A percentile compares a stretch with the other conserved stretches of the same genome.
Conservation (phyloP, 2,113 vertebrate species). For the Callaeas wilsoni region DNA sequence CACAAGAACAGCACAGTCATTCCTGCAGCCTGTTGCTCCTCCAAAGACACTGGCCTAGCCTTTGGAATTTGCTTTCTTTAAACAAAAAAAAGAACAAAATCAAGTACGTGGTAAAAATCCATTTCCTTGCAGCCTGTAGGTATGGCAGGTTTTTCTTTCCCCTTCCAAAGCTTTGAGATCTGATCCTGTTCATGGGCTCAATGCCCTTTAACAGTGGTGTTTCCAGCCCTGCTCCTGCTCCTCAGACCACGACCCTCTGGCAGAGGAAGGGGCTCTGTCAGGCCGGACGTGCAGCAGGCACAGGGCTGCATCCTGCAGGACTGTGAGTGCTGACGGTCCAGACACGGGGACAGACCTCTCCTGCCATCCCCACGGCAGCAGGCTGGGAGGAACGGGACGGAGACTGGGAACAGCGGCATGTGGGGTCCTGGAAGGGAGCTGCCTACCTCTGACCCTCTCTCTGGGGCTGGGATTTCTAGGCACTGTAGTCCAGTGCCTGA, state of each 20-base stretch:
- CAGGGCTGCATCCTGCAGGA: background rate
- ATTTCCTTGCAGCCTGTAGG: background rate
- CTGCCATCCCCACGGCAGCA: background rate
- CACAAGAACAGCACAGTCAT: background rate
- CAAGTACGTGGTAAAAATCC: background rate
- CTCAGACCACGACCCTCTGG: background rate
- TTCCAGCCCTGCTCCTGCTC: background rate
- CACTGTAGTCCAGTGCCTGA: background rate
- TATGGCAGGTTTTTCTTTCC: background rate
- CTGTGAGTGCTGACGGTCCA: background rate
- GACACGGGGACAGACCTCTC: background rate
- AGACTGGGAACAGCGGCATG: background rate
- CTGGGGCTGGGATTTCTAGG: background rate
- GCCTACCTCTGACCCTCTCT: no score
- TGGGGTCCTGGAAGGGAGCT: background rate
- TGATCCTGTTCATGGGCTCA: background rate
- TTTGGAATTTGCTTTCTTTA: background rate
- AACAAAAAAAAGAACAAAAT: background rate
- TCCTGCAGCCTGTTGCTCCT: background rate
- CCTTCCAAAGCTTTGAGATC: background rate
- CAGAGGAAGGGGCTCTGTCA: background rate
- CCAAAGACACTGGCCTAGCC: background rate
- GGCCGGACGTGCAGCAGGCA: background rate
- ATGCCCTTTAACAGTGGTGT: background rate
- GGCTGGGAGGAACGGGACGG: background rate